Base-by-base conservation (phyloP, 2,797 vertebrate genomes). In the Sebastes oblongus region DNA sequence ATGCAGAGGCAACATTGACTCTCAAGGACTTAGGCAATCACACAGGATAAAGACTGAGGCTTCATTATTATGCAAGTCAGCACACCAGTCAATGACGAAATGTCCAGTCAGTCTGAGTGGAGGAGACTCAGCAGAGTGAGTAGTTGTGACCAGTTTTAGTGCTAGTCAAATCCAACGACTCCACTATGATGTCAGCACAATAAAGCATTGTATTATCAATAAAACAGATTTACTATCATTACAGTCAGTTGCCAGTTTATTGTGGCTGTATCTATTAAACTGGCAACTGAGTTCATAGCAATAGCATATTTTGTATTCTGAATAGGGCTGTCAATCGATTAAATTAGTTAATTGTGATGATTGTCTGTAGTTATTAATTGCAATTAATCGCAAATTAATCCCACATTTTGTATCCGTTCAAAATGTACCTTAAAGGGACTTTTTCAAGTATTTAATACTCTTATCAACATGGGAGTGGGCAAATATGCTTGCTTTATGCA, bases 31-130 rank as follows among this genome's bases (percentile, higher is more conserved):
- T 12, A 46, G 62, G 58, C 77, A 85, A 79, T 87, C 82, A 39
- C 29, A 25, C 56, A 16, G 70, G 83, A 84, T 80, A 39, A 85
- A 88, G 55, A 64, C 55, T 3, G 22, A 83, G 78, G 9, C 64
- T 61, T 89, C 80, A 89, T 93, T 86, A 74, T 29, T 75, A 92
- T 92, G 89, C 88, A 61, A 89, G 85, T 67, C 85, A 70, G 83
- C 59, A 29, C 6, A 1, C 10, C 66, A 70, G 77, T 62, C 74
- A 30, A 59, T 90, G 84, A 91, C 52, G 52, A 80, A 66, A 86
- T 29, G 84, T 86, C 86, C 88, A 76, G 82, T 83, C 78, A 18
- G 86, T 84, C 81, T 79, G 84, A 82, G 81, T 14, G 46, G 68
- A 77, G 66, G 76, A 75, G 71, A 80, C 25, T 69, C 58, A n/a